Evolutionary conservation across 2,888 invertebrate genomes (phyloP), one percentile per base, ranked within the genome.

Genomic region (Andrena fulva): DNA sequence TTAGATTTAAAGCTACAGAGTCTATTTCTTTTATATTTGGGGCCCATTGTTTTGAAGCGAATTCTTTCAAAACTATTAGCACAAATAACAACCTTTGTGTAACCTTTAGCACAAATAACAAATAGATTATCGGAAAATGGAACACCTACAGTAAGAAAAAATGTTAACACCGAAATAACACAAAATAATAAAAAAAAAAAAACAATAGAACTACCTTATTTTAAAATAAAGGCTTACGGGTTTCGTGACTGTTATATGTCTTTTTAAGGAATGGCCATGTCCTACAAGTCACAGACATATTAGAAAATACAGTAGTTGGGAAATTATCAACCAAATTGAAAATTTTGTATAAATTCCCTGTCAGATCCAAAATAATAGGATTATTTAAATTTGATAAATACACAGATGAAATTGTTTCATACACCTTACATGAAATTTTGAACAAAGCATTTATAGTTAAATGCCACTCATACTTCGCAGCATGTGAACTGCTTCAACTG

Each of bases 1-100:
- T 48, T 74, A 74, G 59, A 74, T 74, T 59, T 48, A 74, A 74
- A 52, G 74, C 67, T 35, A 63, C 72, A 52, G 72, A 73, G 31
- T 8, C 24, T 73, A 54, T 73, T 66, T 29, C 31, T 75, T 7
- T 68, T 62, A 52, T 68, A 75, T 59, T 31, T 67, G 68, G 68
- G 68, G 56, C 73, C 66, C 52, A 62, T 63, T 52, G n/a, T 62
- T 56, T 72, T 63, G 20, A 20, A 20, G 20, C 20, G 20, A 20
- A 20, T 20, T 20, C 20, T 20, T 20, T 20, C 20, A 20, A 20
- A 20, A 20, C 20, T 20, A 20, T 20, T 20, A 20, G 20, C 20
- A 20, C 20, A 20, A 20, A 20, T 20, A 20, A 20, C 20, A 20
- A 20, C 20, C 20, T 20, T 20, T 20, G 20, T 20, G 20, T 20